Base-by-base conservation (phyloP, 2,888 invertebrate species). In the Operophtera brumata region DNA sequence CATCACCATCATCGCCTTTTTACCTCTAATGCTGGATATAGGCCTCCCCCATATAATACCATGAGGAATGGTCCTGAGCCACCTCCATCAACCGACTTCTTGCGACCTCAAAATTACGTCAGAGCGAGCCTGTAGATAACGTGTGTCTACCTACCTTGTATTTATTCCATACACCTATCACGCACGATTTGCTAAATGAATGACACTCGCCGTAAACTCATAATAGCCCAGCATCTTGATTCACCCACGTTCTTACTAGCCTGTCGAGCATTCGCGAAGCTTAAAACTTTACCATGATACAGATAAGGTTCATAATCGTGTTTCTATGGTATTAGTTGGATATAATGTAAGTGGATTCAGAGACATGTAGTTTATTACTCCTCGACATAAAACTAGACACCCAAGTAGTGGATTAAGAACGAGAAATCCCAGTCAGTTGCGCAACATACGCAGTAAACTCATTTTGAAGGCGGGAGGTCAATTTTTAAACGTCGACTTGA, bases 311-410 rank as follows among this genome's bases (percentile, higher is more conserved):
- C 58, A 73, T 55, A 67, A 65, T 73, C 40, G 47, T 39, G 60
- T 40, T 32, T 35, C 43, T 47, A 45, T 45, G 36, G 47, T 57
- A 47, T 41, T 36, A n/a, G 36, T n/a, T 54, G 48, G 46, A 57
- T 54, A 51, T 41, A 62, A 56, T 56, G 57, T 62, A 58, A 61
- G 69, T 66, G 65, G 65, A 71, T 63, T 70, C 70, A 70, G 65
- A 75, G 71, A 73, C 75, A 72, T 62, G 64, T 71, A 75, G 77
- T 86, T 86, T 86, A 85, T 85, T 78, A 75, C 78, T 73, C 71
- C 80, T 82, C 69, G 70, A 80, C 79, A 86, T 86, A 84, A 86
- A 87, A 85, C 75, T 77, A 86, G 86, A 88, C 88, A 86, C 88
- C 88, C 88, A 88, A 87, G 87, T 81, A 81, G 86, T 80, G 75